phyloP scores from a whole-genome alignment of 2,888 invertebrate species.

The Bembecia ichneumoniformis region DNA sequence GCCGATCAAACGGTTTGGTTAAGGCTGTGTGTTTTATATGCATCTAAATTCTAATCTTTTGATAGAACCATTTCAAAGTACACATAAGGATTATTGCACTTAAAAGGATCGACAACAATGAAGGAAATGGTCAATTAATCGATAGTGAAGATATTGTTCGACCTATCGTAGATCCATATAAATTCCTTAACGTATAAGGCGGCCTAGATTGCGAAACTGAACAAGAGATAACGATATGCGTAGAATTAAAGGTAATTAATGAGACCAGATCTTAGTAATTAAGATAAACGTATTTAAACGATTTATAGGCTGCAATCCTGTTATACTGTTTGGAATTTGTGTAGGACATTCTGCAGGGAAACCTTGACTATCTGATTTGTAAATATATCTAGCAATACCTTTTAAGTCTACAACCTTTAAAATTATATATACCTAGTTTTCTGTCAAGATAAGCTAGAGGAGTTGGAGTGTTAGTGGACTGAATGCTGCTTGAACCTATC shows the following conservation, averaged over 20 bases:
- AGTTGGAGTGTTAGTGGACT: too few relatives aligned
- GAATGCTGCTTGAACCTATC: too few relatives aligned
- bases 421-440: too few relatives aligned
- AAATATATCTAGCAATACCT: too few relatives aligned
- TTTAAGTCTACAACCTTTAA: too few relatives aligned
- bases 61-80: not conserved
- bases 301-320: not conserved
- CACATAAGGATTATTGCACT: not conserved
- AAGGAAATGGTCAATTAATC: not conserved
- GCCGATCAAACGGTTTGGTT: too few relatives aligned
- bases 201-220: not conserved
- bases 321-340: not conserved
- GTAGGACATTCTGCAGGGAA: not conserved
- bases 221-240: not conserved
- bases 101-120: not conserved
- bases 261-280: not conserved
- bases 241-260: not conserved
- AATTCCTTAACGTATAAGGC: not conserved
- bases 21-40: too few relatives aligned
- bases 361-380: too few relatives aligned
- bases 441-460: too few relatives aligned
- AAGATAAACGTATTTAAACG: not conserved
- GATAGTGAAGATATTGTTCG: not conserved
- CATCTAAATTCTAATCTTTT: not conserved
- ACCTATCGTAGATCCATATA: not conserved